These are phyloP conservation scores for Nycticebus coucang DNA, from an alignment of 2,113 vertebrate genomes.

Conservation along the genomic window DNA sequence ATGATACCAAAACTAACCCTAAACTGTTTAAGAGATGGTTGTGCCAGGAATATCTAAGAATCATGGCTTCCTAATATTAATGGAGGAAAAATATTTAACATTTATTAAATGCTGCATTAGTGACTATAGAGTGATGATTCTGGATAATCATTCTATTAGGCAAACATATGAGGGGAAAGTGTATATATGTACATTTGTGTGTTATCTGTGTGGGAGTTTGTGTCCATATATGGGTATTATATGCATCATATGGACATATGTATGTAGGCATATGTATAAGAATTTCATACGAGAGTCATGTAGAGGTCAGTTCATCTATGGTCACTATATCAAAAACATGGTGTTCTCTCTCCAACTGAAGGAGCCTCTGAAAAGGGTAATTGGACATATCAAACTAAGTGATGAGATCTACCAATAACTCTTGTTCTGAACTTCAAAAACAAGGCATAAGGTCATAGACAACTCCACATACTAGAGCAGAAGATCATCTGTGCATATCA, in stretches of 20 bases:
- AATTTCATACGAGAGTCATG: not conserved
- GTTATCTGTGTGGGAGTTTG: not conserved
- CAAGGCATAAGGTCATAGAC: not conserved
- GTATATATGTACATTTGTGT: not conserved
- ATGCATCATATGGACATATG: not conserved
- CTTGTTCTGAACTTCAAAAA: conserved; percentile 23
- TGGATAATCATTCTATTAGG: not conserved
- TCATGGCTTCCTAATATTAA: not conserved
- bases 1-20: not conserved
- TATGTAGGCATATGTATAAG: not conserved
- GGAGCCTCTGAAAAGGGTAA: not conserved
- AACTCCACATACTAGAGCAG: not conserved
- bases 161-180: not conserved
- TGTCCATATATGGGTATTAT: not conserved
- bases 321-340: not conserved
- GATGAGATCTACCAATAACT: not conserved
- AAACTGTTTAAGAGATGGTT: not conserved
- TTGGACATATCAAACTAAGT: not conserved
- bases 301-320: not conserved
- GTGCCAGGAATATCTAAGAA: not conserved
- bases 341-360: not conserved
- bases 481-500: not conserved
- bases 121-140: not conserved
- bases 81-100: not conserved
- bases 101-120: not conserved